These are phyloP conservation scores for Pseudomyrmex concolor DNA, from an alignment of 1,140 invertebrate genomes.

Conservation along the genomic window DNA sequence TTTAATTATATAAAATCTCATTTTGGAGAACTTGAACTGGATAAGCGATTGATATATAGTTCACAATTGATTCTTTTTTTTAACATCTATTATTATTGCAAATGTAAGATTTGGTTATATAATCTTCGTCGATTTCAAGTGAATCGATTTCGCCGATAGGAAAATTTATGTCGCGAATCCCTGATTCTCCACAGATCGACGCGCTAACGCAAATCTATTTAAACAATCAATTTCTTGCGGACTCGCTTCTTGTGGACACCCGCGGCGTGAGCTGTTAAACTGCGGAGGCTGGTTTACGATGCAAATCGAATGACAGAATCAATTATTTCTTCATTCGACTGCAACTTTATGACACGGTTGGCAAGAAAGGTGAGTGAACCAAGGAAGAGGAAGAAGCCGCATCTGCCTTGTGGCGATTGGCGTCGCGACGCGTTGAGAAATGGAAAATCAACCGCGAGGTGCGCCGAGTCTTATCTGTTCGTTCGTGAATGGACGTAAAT, in stretches of 20 bases:
- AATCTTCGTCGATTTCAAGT: neutral
- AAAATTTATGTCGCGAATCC: slow-evolving; percentile 7
- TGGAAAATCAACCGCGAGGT: slow-evolving; percentile 50
- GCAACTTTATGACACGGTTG: slow-evolving; percentile 17
- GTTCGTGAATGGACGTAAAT: slow-evolving; percentile 19
- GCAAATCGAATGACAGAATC: slow-evolving; percentile 53
- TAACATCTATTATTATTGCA: neutral
- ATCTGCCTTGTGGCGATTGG: slow-evolving; percentile 18
- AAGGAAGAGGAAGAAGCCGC: slow-evolving; percentile 46
- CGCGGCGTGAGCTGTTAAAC: slow-evolving; percentile 21
- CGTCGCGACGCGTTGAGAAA: slow-evolving; percentile 47
- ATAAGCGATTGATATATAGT: neutral
- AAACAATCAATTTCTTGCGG: slow-evolving; percentile 10
- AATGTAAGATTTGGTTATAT: neutral
- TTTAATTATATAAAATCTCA: neutral
- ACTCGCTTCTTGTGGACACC: neutral
- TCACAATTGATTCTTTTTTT: neutral
- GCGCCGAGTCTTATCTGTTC: slow-evolving; percentile 2
- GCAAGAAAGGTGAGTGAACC: slow-evolving; percentile 9
- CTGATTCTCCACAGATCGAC: neutral
- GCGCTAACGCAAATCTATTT: slow-evolving; percentile 19
- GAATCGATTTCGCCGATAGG: neutral
- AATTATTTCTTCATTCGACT: slow-evolving; percentile 51
- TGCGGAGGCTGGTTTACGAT: slow-evolving; percentile 18
- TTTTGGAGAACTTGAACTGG: neutral